Evolutionary conservation across 2,888 invertebrate species (phyloP), one percentile per base, ranked within the genome.

Genomic region (Fabriciana adippe): DNA sequence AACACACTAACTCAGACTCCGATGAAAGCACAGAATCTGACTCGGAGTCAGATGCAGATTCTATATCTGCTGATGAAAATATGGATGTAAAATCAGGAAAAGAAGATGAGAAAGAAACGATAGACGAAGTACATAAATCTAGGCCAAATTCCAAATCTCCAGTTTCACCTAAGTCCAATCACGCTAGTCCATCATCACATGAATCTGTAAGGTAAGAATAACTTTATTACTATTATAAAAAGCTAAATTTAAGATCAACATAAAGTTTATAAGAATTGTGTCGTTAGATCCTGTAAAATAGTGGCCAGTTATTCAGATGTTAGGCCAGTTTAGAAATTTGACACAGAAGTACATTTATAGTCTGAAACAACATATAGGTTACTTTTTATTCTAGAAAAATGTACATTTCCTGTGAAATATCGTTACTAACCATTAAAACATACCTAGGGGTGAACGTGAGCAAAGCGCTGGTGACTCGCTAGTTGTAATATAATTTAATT

Each of bases 1-100:
- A 92, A 79, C 90, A 91, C 77, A 87, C 90, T 71, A 86, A 90
- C 66, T 77, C 90, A 61, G 94, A 94, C 65, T 90, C 94, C 1
- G 94, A 93, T 55, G 93, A 89, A 45, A 90, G 86, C 66, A 83
- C 89, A 31, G 83, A 84, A 65, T 92, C 93, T 21, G 82, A 78
- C 11, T 75, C 78, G 21, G 86, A 82, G 47, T 86, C 90, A 2
- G 91, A 90, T 70, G 87, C 76, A 6, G 86, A 87, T 18, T 90
- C 89, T n/a, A 92, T 93, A 71, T 87, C 90, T 21, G 90, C 87
- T 65, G 86, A 83, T 26, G 89, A 87, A 48, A 84, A 85, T n/a
- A 83, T 83, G 5, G 84, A 81, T 64, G 76, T 78, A 14, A 87
- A 86, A 73, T 81, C 82, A 15, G 86, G 84, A 4, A 84, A 82